Evolutionary conservation across 2,888 invertebrate genomes (phyloP), one percentile per base, ranked within the genome.

Genomic region (Hydrotaea cyrtoneurina): DNA sequence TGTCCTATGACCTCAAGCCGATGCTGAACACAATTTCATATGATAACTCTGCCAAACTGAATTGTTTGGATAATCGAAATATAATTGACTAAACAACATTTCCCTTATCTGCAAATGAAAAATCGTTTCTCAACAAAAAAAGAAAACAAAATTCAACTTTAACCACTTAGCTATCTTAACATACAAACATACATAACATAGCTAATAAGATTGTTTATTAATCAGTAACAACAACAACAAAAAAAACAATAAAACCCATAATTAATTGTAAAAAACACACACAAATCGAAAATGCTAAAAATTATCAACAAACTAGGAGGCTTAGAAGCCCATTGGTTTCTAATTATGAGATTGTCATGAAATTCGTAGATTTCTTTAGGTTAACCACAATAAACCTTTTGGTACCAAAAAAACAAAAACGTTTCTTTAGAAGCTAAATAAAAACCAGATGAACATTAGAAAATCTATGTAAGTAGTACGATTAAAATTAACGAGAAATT

Each of bases 241-340:
- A 66, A 17, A 13, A 66, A 39, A 66, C 7, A 15, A 39, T 43
- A 66, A 17, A 43, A 23, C 21, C 31, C 31, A 31, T 31, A 31
- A 31, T 31, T 15, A 46, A 39, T 39, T 66, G 43, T 69, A 69
- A 69, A 69, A 46, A 69, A 15, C 21, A 10, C 0, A 69, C 3
- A 2, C 10, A 19, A 39, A 69, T 17, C 15, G 13, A 50, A 50
- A 50, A 50, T 13, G 59, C 59, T 59, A 23, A 59, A 59, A 55
- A 55, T 55, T 13, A 66, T 13, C 8, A 66, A 39, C 19, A 46
- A 19, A 13, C 43, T 82, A 85, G 85, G 82, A 69, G 82, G 79
- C 78, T 82, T 85, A 85, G 85, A 82, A 59, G 74, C 79, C 79
- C 74, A 82, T 82, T 62, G 73, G 62, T 76, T 59, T 76, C n/a